Base-by-base conservation (phyloP, 35 echinoderm and acorn worm species). In the Heliocidaris tuberculata region DNA sequence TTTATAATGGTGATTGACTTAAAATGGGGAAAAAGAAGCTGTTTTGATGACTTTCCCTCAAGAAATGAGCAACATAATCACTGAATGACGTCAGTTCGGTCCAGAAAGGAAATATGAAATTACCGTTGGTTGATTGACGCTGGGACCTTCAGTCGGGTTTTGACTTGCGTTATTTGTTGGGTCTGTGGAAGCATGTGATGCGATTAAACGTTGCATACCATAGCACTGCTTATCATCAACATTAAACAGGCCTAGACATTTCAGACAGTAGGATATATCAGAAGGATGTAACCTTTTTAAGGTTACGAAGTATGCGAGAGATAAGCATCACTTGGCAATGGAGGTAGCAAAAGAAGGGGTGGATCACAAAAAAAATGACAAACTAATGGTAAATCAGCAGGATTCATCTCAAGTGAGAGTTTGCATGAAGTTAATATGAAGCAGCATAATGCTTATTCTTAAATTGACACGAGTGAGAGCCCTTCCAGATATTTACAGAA, bases 41-140 rank as follows among this genome's bases (percentile, higher is more conserved):
- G 15, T 78, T 78, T 78, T 24, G 27, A 78, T 78, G 65, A 78
- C 27, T 78, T 78, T 24, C 7, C 21, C 65, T 24, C 21, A 78
- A 10, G 7, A 78, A 78, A 27, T 78, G 65, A 78, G 65, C 65
- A 78, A 78, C 21, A 78, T 78, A 78, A 78, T 78, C 65, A 19
- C 15, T 6, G 21, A 7, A 78, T 78, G 65, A 78, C 65, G 65
- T 78, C 65, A 78, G 65, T 78, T 78, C 27, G 21, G 65, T 78
- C 65, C 65, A 78, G 65, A 78, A n/a, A 78, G 65, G 65, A 78
- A 78, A 78, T 78, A 78, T 78, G 65, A 78, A 78, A 78, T 78
- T 78, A 78, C 65, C 65, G 65, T 5, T 78, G 17, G 65, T 19
- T 78, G 65, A 78, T 21, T 78, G 65, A 78, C 27, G 65, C 65